A percentile compares a stretch with the other conserved stretches of the same genome.
Evolutionary conservation across 92 coral and sea anemone genomes (phyloP).

Genomic region (Heteractis magnifica): DNA sequence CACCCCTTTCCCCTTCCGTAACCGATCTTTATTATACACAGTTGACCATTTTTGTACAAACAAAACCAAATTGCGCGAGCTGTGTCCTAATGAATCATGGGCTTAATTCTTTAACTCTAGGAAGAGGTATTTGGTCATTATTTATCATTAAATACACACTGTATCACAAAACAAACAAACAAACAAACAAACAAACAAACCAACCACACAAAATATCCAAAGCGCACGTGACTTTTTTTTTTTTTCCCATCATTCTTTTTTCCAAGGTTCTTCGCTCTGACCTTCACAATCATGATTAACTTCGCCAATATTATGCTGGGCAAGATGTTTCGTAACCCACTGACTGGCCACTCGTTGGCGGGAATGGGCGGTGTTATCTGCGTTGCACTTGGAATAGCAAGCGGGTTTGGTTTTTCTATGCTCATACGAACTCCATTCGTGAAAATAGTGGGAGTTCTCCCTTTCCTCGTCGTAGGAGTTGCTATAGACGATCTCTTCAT

Average conservation of each 20-base stretch:
- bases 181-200: too few relatives aligned
- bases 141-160: too few relatives aligned
- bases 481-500: constrained; percentile 88
- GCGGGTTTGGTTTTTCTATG: constrained; percentile 71
- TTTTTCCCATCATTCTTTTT: too few relatives aligned
- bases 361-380: constrained; percentile 65
- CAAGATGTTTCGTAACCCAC: constrained; percentile 57
- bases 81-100: too few relatives aligned
- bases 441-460: constrained; percentile 69
- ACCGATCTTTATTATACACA: too few relatives aligned
- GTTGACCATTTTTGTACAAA: too few relatives aligned
- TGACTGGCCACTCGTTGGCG: constrained; percentile 70
- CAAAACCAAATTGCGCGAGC: too few relatives aligned
- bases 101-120: too few relatives aligned
- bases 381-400: constrained; percentile 67
- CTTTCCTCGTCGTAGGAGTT: constrained; percentile 76
- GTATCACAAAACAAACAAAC: too few relatives aligned
- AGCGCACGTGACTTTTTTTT: not conserved
- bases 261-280: constrained; percentile 58
- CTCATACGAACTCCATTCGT: constrained; percentile 57
- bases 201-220: too few relatives aligned
- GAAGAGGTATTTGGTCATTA: too few relatives aligned
- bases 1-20: too few relatives aligned
- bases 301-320: constrained; percentile 68
- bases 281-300: constrained; percentile 64